Base-by-base conservation (phyloP, 2,888 invertebrate genomes). In the Octonoba sinensis region DNA sequence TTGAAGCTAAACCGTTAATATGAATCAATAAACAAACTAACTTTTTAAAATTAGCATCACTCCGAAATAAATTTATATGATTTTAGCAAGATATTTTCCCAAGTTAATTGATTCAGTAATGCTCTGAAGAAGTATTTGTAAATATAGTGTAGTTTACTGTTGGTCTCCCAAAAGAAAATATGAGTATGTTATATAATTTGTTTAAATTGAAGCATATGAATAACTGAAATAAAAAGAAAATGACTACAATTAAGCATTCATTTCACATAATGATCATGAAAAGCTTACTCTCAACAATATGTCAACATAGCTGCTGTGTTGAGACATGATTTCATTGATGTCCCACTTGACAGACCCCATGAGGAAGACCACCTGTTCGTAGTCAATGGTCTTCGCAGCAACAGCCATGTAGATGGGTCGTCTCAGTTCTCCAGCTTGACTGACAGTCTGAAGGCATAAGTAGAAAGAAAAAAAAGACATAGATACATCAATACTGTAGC, bases 301-400 rank as follows among this genome's bases (percentile, higher is more conserved):
- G 84, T 91, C 91, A n/a, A 91, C 89, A 88, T 99, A 99, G 1
- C 91, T 90, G 87, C 95, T 97, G 88, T 99, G 97, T 86, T 97
- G 95, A 0, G 95, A 96, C 89, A 95, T 96, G 0, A 99, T 96
- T 86, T 95, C 96, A 83, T 88, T 88, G 46, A 91, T 88, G 85
- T 90, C 95, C 98, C 98, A 99, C 88, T 95, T 94, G 0, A 97
- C 96, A 89, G 93, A 93, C 4, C 87, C 86, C 94, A 99, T 97
- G n/a, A 93, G 91, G 82, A 92, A 90, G 12, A 97, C 89, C 46
- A 95, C 92, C 18, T 92, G 91, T 54, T 93, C 91, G 8, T 93
- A 92, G 87, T 96, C 94, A 11, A 97, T 92, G 0, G 93, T 91
- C 87, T 93, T 93, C 0, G 93, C 93, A 0, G 94, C 93, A 0